phyloP scores from a whole-genome alignment of 2,113 vertebrate genomes.

The Chionomys nivalis region DNA sequence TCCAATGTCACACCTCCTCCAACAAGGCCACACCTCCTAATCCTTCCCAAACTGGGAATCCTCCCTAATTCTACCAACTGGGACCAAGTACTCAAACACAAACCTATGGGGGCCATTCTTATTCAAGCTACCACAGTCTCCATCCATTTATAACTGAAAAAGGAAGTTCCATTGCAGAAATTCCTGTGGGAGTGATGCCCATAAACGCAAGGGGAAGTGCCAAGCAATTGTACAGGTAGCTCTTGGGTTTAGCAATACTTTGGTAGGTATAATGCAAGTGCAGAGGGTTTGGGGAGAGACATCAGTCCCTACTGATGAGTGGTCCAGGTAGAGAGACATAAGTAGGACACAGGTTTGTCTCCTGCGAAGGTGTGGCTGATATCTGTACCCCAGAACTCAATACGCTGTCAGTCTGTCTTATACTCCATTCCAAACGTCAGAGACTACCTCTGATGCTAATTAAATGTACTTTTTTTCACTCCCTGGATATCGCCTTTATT shows the following conservation, averaged over 20 bases:
- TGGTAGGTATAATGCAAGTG: background rate
- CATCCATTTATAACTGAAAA: background rate
- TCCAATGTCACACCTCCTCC: background rate
- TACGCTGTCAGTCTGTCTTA: fast-evolving
- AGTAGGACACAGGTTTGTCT: background rate
- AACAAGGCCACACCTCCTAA: background rate
- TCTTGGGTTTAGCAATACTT: background rate
- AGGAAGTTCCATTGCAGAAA: background rate
- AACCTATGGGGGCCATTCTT: background rate
- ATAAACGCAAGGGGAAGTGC: background rate
- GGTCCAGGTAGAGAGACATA: background rate
- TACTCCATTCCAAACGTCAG: background rate
- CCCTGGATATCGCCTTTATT: background rate
- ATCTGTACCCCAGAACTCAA: background rate
- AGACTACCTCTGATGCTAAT: background rate
- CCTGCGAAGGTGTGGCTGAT: background rate
- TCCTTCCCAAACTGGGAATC: background rate
- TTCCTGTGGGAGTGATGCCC: background rate
- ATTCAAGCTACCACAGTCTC: background rate
- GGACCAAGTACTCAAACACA: background rate
- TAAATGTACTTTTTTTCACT: background rate
- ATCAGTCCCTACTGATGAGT: background rate
- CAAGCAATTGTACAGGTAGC: background rate
- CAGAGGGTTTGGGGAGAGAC: background rate
- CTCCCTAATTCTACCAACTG: background rate